Base-by-base conservation (phyloP, 1,140 invertebrate genomes). In the Zaprionus davidi region DNA sequence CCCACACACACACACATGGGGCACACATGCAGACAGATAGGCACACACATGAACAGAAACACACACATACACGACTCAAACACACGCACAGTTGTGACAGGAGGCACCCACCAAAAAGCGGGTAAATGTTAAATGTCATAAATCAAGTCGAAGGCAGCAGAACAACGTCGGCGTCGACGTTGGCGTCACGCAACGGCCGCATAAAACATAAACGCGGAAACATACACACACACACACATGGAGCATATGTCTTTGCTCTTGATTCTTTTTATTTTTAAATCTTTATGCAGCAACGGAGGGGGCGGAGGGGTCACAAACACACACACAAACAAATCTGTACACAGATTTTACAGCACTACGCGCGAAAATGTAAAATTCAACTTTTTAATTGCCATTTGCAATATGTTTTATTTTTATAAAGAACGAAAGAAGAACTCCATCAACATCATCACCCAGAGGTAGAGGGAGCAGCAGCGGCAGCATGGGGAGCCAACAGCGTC, bases 51-150 rank as follows among this genome's bases (percentile, higher is more conserved):
- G 31, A 34, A 34, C 31, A 34, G 11, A 34, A 34, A 34, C 24
- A 36, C 24, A 60, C 56, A 70, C 55, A 44, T 28, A 59, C 26
- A 57, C 7, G 51, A 31, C 7, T 9, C 51, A 64, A 12, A 44
- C n/a, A 63, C 46, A 38, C 53, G 57, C 26, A 44, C 38, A 78
- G 13, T n/a, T 59, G 49, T 34, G 28, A 63, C 34, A 73, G 55
- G 67, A 71, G 65, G 55, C 65, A 69, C 76, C 71, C 76, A 78
- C 76, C 59, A 58, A 75, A 74, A 59, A 74, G 66, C 67, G 62
- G 68, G 67, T 69, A 71, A 76, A 81, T 81, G 79, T 81, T 81
- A 81, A 81, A 81, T 81, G 79, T 82, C 81, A 82, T 82, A 82
- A 82, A 82, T 82, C 81, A 82, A 78, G 49, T 53, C 72, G 69